Conservation (phyloP, 2,888 invertebrate genomes). For the Trachelus troglodyta region DNA sequence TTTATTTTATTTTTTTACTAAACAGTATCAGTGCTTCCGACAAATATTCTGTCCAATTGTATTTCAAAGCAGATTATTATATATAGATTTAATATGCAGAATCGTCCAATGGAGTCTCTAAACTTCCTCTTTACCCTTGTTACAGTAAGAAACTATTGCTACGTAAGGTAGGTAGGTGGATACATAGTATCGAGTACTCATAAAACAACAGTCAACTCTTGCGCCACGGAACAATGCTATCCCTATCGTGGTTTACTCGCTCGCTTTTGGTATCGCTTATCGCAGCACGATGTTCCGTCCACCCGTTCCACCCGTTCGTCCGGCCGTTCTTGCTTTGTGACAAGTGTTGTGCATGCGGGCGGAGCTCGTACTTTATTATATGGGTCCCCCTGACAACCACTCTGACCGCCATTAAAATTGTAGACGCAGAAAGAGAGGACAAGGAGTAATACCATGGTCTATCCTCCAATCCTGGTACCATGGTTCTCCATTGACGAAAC, state of each 20-base stretch:
- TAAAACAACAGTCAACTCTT: constrained; percentile 14
- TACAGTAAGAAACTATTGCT: not conserved
- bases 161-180: not conserved
- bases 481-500: too few species aligned
- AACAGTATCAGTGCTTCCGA: not conserved
- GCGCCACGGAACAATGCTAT: constrained; percentile 37
- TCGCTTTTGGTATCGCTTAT: constrained; percentile 42
- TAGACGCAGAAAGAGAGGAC: not conserved
- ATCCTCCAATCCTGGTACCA: not conserved
- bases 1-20: not conserved
- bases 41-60: not conserved
- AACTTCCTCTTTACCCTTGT: not conserved
- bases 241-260: constrained; percentile 33
- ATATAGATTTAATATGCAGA: not conserved
- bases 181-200: not conserved
- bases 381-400: not conserved
- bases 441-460: not conserved
- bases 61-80: not conserved
- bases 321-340: constrained; percentile 13
- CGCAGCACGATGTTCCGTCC: constrained; percentile 36
- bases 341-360: constrained; percentile 30
- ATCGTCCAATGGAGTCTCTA: not conserved
- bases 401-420: not conserved
- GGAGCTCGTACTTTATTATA: constrained; percentile 6
- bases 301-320: constrained; percentile 15